These are phyloP conservation scores for Cinclus cinclus DNA, from an alignment of 2,113 vertebrate genomes.

Conservation along the genomic window DNA sequence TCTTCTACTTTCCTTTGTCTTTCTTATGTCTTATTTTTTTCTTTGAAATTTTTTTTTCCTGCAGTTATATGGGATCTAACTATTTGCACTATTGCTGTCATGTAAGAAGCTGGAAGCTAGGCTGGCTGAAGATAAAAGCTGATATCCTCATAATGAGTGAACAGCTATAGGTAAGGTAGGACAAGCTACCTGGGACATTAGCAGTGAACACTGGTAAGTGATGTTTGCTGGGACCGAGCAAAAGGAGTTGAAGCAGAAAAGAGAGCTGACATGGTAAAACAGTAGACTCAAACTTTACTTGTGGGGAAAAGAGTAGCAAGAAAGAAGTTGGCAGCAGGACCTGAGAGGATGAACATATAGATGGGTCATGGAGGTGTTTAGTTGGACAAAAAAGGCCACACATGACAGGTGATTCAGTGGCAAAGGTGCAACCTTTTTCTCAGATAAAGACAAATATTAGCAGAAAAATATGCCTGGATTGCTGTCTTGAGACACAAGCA, in stretches of 20 bases:
- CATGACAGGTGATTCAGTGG: background rate
- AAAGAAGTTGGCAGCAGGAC: background rate
- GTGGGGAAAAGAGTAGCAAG: background rate
- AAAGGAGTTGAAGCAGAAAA: background rate
- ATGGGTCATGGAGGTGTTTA: background rate
- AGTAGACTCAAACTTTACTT: background rate
- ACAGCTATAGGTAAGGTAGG: background rate
- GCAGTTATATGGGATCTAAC: background rate
- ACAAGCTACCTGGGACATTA: background rate
- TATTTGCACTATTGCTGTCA: background rate
- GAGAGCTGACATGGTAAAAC: background rate
- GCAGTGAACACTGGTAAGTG: background rate
- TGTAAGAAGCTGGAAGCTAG: background rate
- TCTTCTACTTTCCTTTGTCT: background rate
- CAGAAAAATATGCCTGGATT: background rate
- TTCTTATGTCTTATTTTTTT: background rate
- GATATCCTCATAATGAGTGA: background rate
- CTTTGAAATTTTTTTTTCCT: background rate
- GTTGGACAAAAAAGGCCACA: background rate
- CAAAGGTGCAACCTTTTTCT: background rate
- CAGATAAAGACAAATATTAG: background rate
- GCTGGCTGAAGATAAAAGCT: background rate
- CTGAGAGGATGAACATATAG: background rate
- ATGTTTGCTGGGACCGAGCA: background rate
- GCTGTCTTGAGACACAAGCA: background rate